Base-by-base conservation (phyloP, 23 tunicate genomes). In the Corella eumyota region DNA sequence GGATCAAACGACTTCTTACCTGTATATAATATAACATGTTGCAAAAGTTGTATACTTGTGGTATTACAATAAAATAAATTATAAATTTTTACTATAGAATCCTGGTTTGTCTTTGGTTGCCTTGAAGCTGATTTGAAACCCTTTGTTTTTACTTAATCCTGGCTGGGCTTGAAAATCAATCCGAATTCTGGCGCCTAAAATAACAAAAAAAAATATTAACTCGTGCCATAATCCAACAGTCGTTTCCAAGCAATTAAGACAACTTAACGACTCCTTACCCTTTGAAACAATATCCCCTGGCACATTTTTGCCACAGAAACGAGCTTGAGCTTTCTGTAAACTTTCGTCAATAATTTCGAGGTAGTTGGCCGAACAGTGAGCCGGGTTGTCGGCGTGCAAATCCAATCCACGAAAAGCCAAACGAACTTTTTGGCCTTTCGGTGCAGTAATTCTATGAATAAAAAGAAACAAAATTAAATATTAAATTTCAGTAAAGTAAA, bases 81-180 rank as follows among this genome's bases (percentile, higher is more conserved):
- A 40, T 40, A 11, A 51, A 25, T n/a, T n/a, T n/a, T 83, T 58
- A 84, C 94, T n/a, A 32, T 84, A 84, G 40, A 84, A 84, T 20
- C 94, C 94, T 37, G 94, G 25, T 30, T 71, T 45, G n/a, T 32
- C 78, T 6, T 30, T 63, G 1, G 83, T 84, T 23, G 55, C 50
- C 6, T 49, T 38, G 57, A 29, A 75, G 25, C 73, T 79, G 32
- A 84, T 58, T 2, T 55, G 40, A 35, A 84, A 84, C 2, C 94
- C 94, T 64, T 64, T 64, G 63, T 68, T 58, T 2, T 51, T 50
- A 23, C 34, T 52, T 20, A 45, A 34, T 34, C 74, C 88, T 3
- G 72, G 74, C 32, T 84, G 85, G 21, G 59, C 67, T 64, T 84
- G 94, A 65, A 84, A 84, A 69, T 84, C 94, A 22, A 84, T 70